A percentile compares a stretch with the other conserved stretches of the same genome.
Conservation (phyloP, 2,113 vertebrate genomes). For the Menidia beryllina region DNA sequence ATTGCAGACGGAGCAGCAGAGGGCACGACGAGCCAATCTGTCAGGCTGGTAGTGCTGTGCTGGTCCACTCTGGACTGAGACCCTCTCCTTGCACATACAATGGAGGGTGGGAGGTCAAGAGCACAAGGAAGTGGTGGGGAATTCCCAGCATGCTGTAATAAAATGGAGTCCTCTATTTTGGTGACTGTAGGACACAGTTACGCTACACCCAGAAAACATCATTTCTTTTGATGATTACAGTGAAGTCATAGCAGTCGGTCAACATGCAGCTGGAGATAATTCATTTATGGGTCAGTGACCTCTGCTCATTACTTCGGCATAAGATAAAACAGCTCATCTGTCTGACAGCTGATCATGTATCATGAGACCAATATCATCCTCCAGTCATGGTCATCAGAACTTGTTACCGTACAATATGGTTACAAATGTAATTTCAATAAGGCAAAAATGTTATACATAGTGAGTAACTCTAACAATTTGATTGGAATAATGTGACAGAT, state of each 20-base stretch:
- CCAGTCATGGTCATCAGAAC: slow-evolving; percentile 36
- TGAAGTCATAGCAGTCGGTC: slow-evolving; percentile 62
- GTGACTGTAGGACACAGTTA: slow-evolving; percentile 48
- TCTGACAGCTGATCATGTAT: slow-evolving; percentile 47
- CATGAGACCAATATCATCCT: slow-evolving; percentile 12
- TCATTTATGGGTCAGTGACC: slow-evolving; percentile 56
- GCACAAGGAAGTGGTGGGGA: slow-evolving; percentile 72
- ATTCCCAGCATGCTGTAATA: slow-evolving; percentile 78
- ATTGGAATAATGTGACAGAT: slow-evolving; percentile 28
- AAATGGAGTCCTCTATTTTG: slow-evolving; percentile 73
- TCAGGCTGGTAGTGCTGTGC: slow-evolving; percentile 69
- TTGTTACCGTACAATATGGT: slow-evolving; percentile 22
- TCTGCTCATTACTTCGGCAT: slow-evolving; percentile 51
- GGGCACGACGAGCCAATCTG: slow-evolving; percentile 68
- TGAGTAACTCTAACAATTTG: slow-evolving; percentile 31
- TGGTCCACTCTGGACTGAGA: slow-evolving; percentile 44
- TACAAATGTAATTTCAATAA: slow-evolving; percentile 27
- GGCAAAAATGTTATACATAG: slow-evolving; percentile 10
- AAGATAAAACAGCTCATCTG: slow-evolving; percentile 39
- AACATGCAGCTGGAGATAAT: slow-evolving; percentile 62
- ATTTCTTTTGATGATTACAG: slow-evolving; percentile 55
- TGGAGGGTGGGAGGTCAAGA: slow-evolving; percentile 78
- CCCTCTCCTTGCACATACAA: slow-evolving; percentile 71
- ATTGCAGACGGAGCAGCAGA: slow-evolving; percentile 67
- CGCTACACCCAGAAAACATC: slow-evolving; percentile 66